A percentile compares a stretch with the other conserved stretches of the same genome.
These are phyloP conservation scores for Sebastes kiyomatsui DNA, from an alignment of 2,797 vertebrate genomes.

Conservation along the genomic window DNA sequence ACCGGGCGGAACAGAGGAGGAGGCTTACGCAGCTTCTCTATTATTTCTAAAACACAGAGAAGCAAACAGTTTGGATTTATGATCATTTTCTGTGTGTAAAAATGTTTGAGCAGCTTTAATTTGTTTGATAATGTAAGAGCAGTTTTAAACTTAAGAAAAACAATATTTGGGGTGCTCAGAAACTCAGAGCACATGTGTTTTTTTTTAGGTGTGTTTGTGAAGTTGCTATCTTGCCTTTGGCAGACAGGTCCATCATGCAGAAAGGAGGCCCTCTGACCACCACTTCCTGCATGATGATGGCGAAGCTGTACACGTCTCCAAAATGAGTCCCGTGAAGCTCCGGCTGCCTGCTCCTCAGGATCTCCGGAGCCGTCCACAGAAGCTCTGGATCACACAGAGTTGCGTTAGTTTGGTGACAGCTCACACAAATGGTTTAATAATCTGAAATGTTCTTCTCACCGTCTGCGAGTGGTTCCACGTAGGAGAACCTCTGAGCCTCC, in stretches of 20 bases:
- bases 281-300: conserved; percentile 86
- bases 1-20: conserved; percentile 87
- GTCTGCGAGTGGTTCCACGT: conserved; percentile 65
- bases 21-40: conserved; percentile 86
- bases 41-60: conserved; percentile 80
- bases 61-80: too few species aligned
- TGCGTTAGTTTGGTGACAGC: neutral
- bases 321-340: conserved; percentile 62
- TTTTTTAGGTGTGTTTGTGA: neutral
- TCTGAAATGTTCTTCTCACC: conserved; percentile 54
- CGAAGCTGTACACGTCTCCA: conserved; percentile 84
- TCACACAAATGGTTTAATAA: neutral
- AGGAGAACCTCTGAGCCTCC: conserved; percentile 77
- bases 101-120: too few species aligned
- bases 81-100: too few species aligned
- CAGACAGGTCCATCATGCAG: conserved; percentile 81
- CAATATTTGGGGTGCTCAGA: neutral
- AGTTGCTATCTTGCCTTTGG: conserved; percentile 61
- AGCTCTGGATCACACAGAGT: conserved; percentile 65
- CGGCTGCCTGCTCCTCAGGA: conserved; percentile 69
- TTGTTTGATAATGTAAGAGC: too few species aligned
- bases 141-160: neutral
- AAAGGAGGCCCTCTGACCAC: conserved; percentile 82
- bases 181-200: neutral
- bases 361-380: conserved; percentile 86